Percentiles rank a stretch among this genome's conserved stretches.
Evolutionary conservation across 2,888 invertebrate genomes (phyloP).

Genomic region (Noctua janthina): DNA sequence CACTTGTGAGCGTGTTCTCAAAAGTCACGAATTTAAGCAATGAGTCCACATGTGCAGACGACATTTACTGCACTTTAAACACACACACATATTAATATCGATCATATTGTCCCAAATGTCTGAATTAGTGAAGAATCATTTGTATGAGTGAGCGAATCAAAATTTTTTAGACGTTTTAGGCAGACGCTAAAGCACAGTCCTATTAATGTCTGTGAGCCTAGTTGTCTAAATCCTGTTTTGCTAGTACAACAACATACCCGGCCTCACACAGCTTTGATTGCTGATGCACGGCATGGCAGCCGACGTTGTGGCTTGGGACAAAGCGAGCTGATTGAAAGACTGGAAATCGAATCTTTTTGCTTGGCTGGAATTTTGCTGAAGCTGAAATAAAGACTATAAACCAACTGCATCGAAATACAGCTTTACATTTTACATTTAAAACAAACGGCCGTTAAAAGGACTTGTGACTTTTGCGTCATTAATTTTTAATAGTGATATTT

Average conservation of each 20-base stretch:
- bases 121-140: constrained; percentile 1
- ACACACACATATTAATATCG: constrained; percentile 22
- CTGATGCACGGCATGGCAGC: constrained; percentile 9
- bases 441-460: constrained; percentile 45
- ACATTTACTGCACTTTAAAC: constrained; percentile 31
- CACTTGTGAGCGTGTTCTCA: constrained; percentile 54
- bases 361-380: background rate
- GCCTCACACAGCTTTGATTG: constrained; percentile 2
- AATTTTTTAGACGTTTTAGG: constrained; percentile 22
- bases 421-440: no score
- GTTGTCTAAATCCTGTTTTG: background rate
- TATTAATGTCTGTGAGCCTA: constrained; percentile 19
- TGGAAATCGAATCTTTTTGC: constrained; percentile 3
- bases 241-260: background rate
- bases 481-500: constrained; percentile 21
- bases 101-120: constrained; percentile 21
- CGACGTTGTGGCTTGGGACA: constrained; percentile 4
- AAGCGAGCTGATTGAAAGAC: constrained; percentile 19
- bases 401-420: background rate
- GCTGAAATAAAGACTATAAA: background rate
- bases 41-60: constrained; percentile 38
- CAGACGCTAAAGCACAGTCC: constrained; percentile 32
- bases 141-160: constrained; percentile 13
- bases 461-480: constrained; percentile 20
- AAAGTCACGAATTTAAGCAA: constrained; percentile 14